A percentile compares a stretch with the other conserved stretches of the same genome.
These are phyloP conservation scores for Drosophila pseudoananassae DNA, from an alignment of 1,140 invertebrate species.

Conservation along the genomic window DNA sequence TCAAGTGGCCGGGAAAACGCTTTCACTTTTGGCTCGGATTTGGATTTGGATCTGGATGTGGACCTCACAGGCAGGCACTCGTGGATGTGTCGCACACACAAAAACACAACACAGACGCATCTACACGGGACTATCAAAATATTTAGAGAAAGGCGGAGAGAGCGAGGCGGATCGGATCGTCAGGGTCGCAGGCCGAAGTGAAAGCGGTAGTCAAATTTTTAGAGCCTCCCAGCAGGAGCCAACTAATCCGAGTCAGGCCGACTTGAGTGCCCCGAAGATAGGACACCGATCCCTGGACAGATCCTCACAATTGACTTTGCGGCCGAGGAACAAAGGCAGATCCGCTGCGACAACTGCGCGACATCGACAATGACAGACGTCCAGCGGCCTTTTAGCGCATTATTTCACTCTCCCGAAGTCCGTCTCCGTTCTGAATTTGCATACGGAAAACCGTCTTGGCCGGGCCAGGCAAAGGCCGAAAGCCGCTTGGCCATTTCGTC, in stretches of 20 bases:
- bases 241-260: constrained; percentile 47
- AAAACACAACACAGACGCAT: constrained; percentile 40
- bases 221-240: constrained; percentile 66
- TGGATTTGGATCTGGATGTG: constrained; percentile 19
- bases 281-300: constrained; percentile 9
- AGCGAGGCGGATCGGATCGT: constrained; percentile 12
- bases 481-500: constrained; percentile 78
- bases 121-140: constrained; percentile 65
- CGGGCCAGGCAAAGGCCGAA: constrained; percentile 18
- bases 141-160: constrained; percentile 72
- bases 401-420: constrained; percentile 55
- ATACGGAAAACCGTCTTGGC: constrained; percentile 35
- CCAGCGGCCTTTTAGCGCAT: constrained; percentile 58
- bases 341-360: constrained; percentile 67
- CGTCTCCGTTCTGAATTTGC: constrained; percentile 51
- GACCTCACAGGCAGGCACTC: constrained; percentile 69
- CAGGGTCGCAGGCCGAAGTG: constrained; percentile 46
- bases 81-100: constrained; percentile 66
- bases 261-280: constrained; percentile 8
- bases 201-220: constrained; percentile 79
- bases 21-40: constrained; percentile 55
- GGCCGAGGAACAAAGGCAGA: constrained; percentile 67
- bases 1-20: constrained; percentile 70
- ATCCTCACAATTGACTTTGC: constrained; percentile 76
- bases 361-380: constrained; percentile 67